phyloP scores from a whole-genome alignment of 2,113 vertebrate genomes.

The Patagioenas fasciata region DNA sequence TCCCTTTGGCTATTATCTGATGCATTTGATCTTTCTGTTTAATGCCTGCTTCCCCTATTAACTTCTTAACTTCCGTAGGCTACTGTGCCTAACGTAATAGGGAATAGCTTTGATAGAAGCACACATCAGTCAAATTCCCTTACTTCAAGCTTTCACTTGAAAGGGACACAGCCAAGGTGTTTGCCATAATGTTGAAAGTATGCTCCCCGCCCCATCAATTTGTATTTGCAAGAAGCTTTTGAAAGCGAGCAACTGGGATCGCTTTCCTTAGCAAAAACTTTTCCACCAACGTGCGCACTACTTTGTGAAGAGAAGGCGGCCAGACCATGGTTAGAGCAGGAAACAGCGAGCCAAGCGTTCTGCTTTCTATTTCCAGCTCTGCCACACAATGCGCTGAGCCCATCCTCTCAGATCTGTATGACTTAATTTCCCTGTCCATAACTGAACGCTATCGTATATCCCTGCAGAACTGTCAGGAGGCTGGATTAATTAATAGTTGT shows the following conservation, averaged over 20 bases:
- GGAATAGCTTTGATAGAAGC: slow-evolving; percentile 38
- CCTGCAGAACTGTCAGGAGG: neutral
- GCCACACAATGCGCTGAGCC: neutral
- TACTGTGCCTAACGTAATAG: slow-evolving; percentile 8
- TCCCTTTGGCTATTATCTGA: slow-evolving; percentile 55
- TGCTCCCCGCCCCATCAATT: neutral
- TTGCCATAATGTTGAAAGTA: neutral
- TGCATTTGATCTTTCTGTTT: slow-evolving; percentile 67
- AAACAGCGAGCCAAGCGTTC: neutral
- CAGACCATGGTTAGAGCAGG: neutral
- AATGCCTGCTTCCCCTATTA: slow-evolving; percentile 57
- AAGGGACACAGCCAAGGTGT: slow-evolving; percentile 30
- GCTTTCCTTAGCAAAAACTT: neutral
- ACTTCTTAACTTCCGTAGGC: slow-evolving; percentile 39
- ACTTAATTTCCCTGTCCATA: neutral
- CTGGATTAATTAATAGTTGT: neutral
- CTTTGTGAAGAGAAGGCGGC: neutral
- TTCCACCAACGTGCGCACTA: neutral
- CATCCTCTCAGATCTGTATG: neutral
- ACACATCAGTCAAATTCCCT: slow-evolving; percentile 33
- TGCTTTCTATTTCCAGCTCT: slow-evolving; percentile 13
- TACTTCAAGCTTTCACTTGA: slow-evolving; percentile 42
- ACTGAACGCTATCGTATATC: neutral
- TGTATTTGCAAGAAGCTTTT: slow-evolving; percentile 7
- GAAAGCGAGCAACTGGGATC: neutral